Evolutionary conservation across 37 sponge, comb jelly and placozoan species (phyloP).

Genomic region (Halichondria panicea): DNA sequence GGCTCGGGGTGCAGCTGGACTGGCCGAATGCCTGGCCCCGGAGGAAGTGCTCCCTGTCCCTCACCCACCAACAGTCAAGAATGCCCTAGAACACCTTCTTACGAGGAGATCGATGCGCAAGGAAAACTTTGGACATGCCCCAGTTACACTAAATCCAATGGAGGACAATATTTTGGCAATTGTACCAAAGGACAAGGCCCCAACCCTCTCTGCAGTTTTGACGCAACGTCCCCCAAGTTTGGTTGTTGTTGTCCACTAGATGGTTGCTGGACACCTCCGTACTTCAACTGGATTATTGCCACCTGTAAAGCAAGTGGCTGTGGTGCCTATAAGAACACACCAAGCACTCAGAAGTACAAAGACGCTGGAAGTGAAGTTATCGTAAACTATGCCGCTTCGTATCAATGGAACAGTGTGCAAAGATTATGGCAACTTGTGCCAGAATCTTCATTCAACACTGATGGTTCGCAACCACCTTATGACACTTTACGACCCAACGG

Average conservation of each 20-base stretch:
- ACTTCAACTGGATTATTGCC: constrained; percentile 55
- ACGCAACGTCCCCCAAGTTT: constrained; percentile 3
- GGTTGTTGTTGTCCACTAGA: constrained; percentile 49
- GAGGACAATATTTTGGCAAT: constrained; percentile 24
- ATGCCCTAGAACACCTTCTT: constrained; percentile 36
- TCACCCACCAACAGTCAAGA: not conserved
- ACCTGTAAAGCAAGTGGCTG: constrained; percentile 30
- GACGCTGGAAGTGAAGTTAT: constrained; percentile 20
- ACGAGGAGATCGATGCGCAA: constrained; percentile 5
- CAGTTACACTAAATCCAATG: not conserved
- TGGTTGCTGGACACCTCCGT: constrained; percentile 50
- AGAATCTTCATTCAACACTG: constrained; percentile 54
- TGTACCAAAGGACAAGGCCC: constrained; percentile 16
- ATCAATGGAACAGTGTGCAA: constrained; percentile 22
- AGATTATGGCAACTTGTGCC: constrained; percentile 5
- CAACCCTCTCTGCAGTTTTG: constrained; percentile 40
- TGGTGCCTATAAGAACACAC: constrained; percentile 9
- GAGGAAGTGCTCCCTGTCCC: constrained; percentile 30
- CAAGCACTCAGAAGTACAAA: constrained; percentile 19
- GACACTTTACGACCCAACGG: constrained; percentile 31
- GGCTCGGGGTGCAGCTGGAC: constrained; percentile 37
- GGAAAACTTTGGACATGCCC: constrained; percentile 42
- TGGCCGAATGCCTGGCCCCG: constrained; percentile 43
- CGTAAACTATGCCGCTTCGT: constrained; percentile 43
- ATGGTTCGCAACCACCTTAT: constrained; percentile 37